phyloP scores from a whole-genome alignment of 2,888 invertebrate species.

The Meiosimyza decipiens region DNA sequence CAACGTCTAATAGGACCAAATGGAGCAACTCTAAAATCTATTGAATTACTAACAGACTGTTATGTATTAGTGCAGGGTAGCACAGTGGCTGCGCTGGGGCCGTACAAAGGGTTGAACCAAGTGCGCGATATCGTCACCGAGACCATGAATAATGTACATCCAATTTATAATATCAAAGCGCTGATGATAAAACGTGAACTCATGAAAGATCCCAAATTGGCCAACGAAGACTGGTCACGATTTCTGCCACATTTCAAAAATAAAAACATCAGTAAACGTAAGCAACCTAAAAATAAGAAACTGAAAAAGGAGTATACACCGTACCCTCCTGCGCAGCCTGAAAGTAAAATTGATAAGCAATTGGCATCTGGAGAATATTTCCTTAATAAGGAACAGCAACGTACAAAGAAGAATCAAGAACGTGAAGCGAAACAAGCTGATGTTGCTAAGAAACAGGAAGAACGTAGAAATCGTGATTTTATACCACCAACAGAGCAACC shows the following conservation, averaged over 20 bases:
- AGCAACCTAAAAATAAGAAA: conserved; percentile 87
- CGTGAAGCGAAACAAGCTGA: conserved; percentile 82
- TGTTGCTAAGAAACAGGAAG: conserved; percentile 78
- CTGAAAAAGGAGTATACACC: conserved; percentile 96
- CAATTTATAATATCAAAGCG: conserved; percentile 97
- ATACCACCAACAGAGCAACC: conserved; percentile 79
- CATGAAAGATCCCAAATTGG: conserved; percentile 90
- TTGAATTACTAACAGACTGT: conserved; percentile 95
- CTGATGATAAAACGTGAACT: conserved; percentile 97
- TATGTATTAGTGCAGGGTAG: conserved; percentile 97
- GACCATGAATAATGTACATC: conserved; percentile 99
- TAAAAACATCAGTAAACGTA: conserved; percentile 88
- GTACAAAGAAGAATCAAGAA: conserved; percentile 77
- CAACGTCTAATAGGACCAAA: conserved; percentile 96
- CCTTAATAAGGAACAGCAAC: conserved; percentile 85
- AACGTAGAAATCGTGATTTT: conserved; percentile 82
- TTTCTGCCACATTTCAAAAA: conserved; percentile 94
- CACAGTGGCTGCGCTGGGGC: conserved; percentile 96
- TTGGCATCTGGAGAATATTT: conserved; percentile 98
- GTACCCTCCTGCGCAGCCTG: conserved; percentile 93
- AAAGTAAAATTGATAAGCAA: conserved; percentile 93
- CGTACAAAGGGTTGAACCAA: conserved; percentile 89
- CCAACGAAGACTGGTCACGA: conserved; percentile 95
- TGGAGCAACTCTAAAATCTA: conserved; percentile 97
- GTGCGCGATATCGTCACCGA: conserved; percentile 92